Evolutionary conservation across 1,140 invertebrate genomes (phyloP), one percentile per base, ranked within the genome.

Genomic region (Trachymyrmex cornetzi): DNA sequence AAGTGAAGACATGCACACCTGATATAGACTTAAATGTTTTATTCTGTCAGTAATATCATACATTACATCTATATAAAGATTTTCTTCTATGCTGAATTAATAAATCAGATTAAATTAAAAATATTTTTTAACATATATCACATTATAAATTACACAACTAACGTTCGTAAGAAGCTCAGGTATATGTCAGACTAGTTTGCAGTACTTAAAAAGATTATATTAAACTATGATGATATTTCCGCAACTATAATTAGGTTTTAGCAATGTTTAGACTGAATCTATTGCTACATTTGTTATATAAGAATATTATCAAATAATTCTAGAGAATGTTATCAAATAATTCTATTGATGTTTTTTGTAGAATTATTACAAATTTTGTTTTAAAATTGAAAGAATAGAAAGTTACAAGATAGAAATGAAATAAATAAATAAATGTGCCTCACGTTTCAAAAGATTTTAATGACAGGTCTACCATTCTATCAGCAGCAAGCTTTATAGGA

Each of bases 401-500:
- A 3, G 2, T 3, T 4, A 3, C n/a, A 63, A 63, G 12, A 63
- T 27, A 27, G 12, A 27, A 5, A 14, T 63, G 22, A 64, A 64
- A 63, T 19, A 16, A 34, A 64, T 30, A n/a, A 19, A 27, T 14
- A 19, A 34, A 24, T 85, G 34, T 34, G 34, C 0, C 86, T 89
- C 30, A 92, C 89, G 61, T 53, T 63, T 48, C 66, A 19, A 91
- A 91, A 38, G 34, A 34, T 34, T 34, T 11, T 2, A 92, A 24
- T 3, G 91, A 88, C 53, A 92, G 24, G 5, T 87, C 67, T 12
- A 93, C 59, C 5, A 93, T 79, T 85, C 92, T 91, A 19, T 92
- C 92, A 27, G 92, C 93, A 3, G 89, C 92, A 0, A 93, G 85
- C 71, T 89, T 93, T 9, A 75, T 34, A 2, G 91, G 90, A 64